phyloP scores from a whole-genome alignment of 2,113 vertebrate species.

The Lethenteron camtschaticum region DNA sequence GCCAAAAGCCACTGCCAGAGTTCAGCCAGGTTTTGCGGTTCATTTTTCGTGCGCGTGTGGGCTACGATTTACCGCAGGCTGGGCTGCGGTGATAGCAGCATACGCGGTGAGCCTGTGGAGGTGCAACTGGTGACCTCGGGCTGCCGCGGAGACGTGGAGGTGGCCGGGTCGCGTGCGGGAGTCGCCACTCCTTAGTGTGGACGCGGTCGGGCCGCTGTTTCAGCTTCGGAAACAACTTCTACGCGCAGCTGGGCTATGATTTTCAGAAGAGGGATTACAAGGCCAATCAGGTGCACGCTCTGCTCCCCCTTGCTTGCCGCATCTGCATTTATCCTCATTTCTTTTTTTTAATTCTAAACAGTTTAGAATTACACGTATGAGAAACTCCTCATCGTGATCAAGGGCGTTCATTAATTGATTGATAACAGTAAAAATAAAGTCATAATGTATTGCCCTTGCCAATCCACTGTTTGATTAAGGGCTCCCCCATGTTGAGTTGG shows the following conservation, averaged over 20 bases:
- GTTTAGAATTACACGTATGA: too few species aligned
- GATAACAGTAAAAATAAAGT: too few species aligned
- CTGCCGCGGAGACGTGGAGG: not conserved
- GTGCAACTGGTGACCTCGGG: slow-evolving; percentile 11
- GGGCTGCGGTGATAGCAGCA: slow-evolving; percentile 13
- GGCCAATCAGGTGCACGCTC: slow-evolving; percentile 15
- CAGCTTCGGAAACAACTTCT: slow-evolving; percentile 21
- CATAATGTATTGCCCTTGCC: too few species aligned
- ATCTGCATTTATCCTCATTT: too few species aligned
- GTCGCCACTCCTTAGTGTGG: slow-evolving; percentile 18
- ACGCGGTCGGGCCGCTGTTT: slow-evolving; percentile 14
- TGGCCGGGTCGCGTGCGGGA: slow-evolving; percentile 17
- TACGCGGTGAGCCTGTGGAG: slow-evolving; percentile 11
- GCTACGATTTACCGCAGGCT: slow-evolving; percentile 10
- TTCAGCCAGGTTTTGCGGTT: not conserved
- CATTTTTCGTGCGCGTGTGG: not conserved
- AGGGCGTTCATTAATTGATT: too few species aligned
- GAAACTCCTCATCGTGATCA: too few species aligned
- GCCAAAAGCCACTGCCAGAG: not conserved
- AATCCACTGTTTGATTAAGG: too few species aligned
- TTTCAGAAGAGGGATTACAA: slow-evolving; percentile 18
- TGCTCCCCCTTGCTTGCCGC: too few species aligned
- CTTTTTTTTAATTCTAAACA: too few species aligned
- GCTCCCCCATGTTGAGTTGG: too few species aligned
- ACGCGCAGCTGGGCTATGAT: slow-evolving; percentile 16